These are phyloP conservation scores for Mormyrus proboscirostris DNA, from an alignment of 2,797 vertebrate genomes.

Conservation along the genomic window DNA sequence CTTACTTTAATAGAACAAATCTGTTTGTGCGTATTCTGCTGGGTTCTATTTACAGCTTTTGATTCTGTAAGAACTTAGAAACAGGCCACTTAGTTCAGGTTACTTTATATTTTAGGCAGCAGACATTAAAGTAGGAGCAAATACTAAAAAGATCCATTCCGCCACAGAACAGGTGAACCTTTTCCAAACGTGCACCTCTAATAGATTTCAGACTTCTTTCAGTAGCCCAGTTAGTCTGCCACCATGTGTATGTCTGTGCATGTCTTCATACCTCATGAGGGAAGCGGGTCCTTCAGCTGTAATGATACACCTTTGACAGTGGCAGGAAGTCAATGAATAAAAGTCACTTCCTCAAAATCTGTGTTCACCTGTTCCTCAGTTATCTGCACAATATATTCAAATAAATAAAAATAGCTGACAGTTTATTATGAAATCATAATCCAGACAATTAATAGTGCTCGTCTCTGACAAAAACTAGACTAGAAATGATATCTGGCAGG, in stretches of 20 bases:
- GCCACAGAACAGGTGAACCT: slow-evolving; percentile 56
- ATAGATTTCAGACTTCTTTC: slow-evolving; percentile 64
- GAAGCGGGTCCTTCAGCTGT: background rate
- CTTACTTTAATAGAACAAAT: slow-evolving; percentile 44
- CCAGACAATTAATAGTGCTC: background rate
- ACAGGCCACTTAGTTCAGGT: slow-evolving; percentile 57
- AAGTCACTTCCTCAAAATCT: background rate
- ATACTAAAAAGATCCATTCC: slow-evolving; percentile 69
- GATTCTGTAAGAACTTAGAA: slow-evolving; percentile 52
- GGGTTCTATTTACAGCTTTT: slow-evolving; percentile 52
- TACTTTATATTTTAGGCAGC: slow-evolving; percentile 59
- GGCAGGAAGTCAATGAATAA: background rate
- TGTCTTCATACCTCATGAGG: background rate
- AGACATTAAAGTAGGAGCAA: slow-evolving; percentile 68
- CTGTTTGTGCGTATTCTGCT: slow-evolving; percentile 50
- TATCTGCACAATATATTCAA: background rate
- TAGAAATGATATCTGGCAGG: background rate
- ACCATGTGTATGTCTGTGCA: slow-evolving; percentile 39
- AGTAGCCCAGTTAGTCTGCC: slow-evolving; percentile 59
- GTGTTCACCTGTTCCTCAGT: background rate
- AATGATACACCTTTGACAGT: background rate
- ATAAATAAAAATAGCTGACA: background rate
- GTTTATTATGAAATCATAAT: background rate
- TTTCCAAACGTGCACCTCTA: slow-evolving; percentile 55
- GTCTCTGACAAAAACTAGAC: background rate